Evolutionary conservation across 2,888 invertebrate genomes (phyloP), one percentile per base, ranked within the genome.

Genomic region (Papilio gigon): DNA sequence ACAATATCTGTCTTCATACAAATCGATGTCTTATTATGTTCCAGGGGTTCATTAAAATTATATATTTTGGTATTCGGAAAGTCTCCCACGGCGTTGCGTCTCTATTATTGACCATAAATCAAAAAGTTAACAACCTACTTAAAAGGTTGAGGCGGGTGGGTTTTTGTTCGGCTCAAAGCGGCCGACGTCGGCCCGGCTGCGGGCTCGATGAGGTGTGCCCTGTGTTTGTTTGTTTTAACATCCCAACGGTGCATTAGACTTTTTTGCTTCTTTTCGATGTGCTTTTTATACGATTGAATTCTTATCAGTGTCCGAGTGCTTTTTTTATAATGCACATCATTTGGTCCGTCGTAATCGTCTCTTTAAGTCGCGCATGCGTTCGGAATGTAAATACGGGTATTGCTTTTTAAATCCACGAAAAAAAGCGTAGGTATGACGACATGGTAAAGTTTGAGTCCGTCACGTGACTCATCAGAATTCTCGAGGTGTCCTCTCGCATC

Each of bases 51-150:
- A 86, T 89, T 88, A 88, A 88, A 88, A 89, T 88, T 88, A 88
- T 88, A 85, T 86, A 81, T 84, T 86, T 81, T 85, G 85, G 87
- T 87, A 86, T 89, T 85, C 84, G 80, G 78, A 75, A 75, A 89
- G 89, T 88, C 90, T 91, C 92, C 90, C 91, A 91, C 90, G 87
- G 90, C 83, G 90, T 88, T 90, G 89, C 88, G 85, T 90, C 91
- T 91, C 90, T 91, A 92, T 92, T 92, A 91, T 91, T 90, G 90
- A 87, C 86, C 88, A 90, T 92, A 91, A 92, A 92, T 92, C 92
- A 91, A 91, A 92, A 92, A 89, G 89, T 91, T 92, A 92, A 92
- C 92, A 91, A 92, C 92, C 89, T 91, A 89, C 90, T 91, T 91
- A 92, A 90, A 90, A 92, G 90, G 87, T 87, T 86, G 84, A 84